Evolutionary conservation across 2,888 invertebrate species (phyloP).

Genomic region (Rhodophaea formosa): DNA sequence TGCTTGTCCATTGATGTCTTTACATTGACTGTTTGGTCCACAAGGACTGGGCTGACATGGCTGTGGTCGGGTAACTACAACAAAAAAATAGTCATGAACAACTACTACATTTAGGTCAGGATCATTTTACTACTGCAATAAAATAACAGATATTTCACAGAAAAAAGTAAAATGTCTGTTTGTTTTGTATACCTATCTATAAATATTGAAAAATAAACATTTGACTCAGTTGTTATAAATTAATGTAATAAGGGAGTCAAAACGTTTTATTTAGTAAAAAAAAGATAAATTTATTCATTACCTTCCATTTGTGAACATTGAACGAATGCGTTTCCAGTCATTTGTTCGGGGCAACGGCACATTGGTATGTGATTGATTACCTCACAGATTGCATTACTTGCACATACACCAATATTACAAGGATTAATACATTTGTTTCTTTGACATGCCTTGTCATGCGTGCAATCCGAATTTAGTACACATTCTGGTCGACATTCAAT

Average conservation of each 20-base stretch:
- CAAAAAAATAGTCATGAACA: neutral
- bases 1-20: conserved; percentile 86
- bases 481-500: conserved; percentile 87
- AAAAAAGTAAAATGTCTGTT: too few species aligned
- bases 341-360: conserved; percentile 85
- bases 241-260: too few species aligned
- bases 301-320: conserved; percentile 78
- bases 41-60: conserved; percentile 84
- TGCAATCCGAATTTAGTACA: conserved; percentile 84
- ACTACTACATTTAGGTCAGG: neutral
- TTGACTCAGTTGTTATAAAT: too few species aligned
- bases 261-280: too few species aligned
- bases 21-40: conserved; percentile 89
- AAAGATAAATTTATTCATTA: conserved; percentile 33
- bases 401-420: conserved; percentile 85
- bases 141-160: too few species aligned
- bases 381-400: conserved; percentile 85
- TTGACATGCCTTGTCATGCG: conserved; percentile 83
- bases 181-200: too few species aligned
- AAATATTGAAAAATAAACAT: too few species aligned
- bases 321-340: conserved; percentile 85
- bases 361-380: conserved; percentile 87
- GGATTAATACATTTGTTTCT: conserved; percentile 86
- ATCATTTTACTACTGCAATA: too few species aligned
- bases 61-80: conserved; percentile 58